Conservation (phyloP, 2,113 vertebrate genomes). For the Rhinopomastus cyanomelas region DNA sequence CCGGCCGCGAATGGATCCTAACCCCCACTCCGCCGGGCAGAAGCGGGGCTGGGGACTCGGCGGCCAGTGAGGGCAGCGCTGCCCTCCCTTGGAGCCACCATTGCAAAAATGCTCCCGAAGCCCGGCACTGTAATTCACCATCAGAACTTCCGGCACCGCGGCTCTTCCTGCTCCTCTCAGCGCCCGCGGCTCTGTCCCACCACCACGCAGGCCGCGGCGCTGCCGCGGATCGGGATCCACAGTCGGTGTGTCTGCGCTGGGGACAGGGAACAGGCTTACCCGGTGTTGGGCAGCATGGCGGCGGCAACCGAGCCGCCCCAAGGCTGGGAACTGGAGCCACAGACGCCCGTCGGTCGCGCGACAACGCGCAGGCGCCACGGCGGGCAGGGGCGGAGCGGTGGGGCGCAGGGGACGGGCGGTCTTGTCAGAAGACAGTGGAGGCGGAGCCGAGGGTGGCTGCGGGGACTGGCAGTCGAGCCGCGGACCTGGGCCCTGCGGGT, state of each 20-base stretch:
- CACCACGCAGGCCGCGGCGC: too few relatives aligned
- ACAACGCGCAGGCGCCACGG: neutral
- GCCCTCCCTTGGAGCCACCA: neutral
- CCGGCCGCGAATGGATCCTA: fast-evolving
- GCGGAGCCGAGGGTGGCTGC: too few relatives aligned
- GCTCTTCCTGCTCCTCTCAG: too few relatives aligned
- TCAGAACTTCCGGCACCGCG: too few relatives aligned
- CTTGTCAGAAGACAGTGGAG: too few relatives aligned
- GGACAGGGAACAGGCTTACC: neutral
- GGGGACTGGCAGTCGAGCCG: too few relatives aligned
- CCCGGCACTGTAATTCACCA: fast-evolving
- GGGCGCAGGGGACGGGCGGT: neutral
- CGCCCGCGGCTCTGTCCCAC: too few relatives aligned
- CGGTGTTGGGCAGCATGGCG: neutral
- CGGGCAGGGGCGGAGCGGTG: neutral
- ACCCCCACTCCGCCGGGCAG: too few relatives aligned
- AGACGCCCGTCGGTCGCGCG: neutral
- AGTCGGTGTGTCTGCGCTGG: neutral
- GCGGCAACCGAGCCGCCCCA: too few relatives aligned
- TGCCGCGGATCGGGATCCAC: neutral
- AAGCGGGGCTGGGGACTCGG: neutral
- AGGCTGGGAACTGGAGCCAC: too few relatives aligned
- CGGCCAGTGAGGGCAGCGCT: neutral
- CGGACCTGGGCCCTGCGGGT: too few relatives aligned
- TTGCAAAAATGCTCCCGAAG: fast-evolving